Percentiles rank a stretch among this genome's conserved stretches.
Conservation (phyloP, 2,888 invertebrate species). For the Eucriotettix oculatus region DNA sequence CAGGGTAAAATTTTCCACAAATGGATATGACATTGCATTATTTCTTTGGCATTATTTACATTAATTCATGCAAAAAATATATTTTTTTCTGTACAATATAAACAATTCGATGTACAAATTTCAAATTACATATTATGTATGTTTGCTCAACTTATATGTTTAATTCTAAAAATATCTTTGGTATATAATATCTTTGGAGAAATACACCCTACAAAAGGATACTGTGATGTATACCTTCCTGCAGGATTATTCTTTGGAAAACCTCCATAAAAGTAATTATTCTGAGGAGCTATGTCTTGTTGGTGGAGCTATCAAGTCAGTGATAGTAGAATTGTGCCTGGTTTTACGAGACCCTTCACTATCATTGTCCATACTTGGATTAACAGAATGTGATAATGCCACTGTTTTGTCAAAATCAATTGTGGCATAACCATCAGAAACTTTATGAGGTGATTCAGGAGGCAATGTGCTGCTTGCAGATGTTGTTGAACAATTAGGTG, state of each 20-base stretch:
- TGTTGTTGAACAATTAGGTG: constrained; percentile 14
- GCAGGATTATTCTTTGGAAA: not conserved
- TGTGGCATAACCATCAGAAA: constrained; percentile 59
- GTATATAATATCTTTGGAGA: not conserved
- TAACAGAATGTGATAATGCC: constrained; percentile 68
- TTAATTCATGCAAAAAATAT: not conserved
- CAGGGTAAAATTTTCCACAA: not conserved
- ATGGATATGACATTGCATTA: not conserved
- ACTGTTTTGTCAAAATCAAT: constrained; percentile 91
- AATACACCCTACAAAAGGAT: not conserved
- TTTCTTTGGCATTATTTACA: not conserved
- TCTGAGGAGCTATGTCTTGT: constrained; percentile 36
- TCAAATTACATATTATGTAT: not conserved
- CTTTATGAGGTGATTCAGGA: constrained; percentile 33
- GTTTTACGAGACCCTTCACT: constrained; percentile 61
- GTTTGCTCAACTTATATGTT: not conserved
- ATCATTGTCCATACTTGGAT: constrained; percentile 48
- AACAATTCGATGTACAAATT: not conserved
- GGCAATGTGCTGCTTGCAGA: constrained; percentile 21
- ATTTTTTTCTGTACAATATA: not conserved
- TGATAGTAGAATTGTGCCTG: constrained; percentile 61
- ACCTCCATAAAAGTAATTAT: not conserved
- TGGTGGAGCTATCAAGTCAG: constrained; percentile 33
- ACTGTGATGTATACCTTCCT: not conserved
- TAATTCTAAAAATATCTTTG: not conserved